Conservation (phyloP, 2,113 vertebrate species). For the Cyphomyrus discorhynchus region DNA sequence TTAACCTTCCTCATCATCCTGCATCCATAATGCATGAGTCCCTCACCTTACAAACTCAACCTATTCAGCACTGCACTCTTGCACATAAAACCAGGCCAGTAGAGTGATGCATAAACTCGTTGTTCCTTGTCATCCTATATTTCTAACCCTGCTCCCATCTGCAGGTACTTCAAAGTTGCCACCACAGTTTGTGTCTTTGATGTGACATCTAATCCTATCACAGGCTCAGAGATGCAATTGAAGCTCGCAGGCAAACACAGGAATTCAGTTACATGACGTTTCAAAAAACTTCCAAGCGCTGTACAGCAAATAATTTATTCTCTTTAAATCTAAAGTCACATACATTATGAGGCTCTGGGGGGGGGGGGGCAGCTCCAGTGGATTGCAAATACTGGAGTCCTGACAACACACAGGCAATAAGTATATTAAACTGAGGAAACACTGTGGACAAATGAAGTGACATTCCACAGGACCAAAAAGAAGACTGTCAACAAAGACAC, state of each 20-base stretch:
- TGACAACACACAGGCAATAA: neutral
- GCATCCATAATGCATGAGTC: neutral
- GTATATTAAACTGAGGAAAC: neutral
- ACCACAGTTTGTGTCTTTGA: neutral
- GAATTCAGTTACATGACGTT: neutral
- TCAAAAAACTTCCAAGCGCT: neutral
- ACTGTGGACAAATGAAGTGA: neutral
- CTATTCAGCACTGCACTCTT: neutral
- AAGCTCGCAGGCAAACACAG: neutral
- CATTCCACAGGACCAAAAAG: constrained; percentile 18
- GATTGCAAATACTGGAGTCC: neutral
- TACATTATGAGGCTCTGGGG: neutral
- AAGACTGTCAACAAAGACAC: neutral
- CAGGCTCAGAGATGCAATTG: neutral
- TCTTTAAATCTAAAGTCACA: constrained; percentile 11
- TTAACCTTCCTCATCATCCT: neutral
- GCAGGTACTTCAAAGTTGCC: neutral
- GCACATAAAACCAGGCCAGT: neutral
- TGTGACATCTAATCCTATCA: neutral
- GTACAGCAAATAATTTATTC: constrained; percentile 31
- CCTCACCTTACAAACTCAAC: neutral
- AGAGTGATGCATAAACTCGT: neutral
- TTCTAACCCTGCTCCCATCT: neutral
- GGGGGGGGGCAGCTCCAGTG: neutral
- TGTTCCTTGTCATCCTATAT: neutral